Evolutionary conservation across 2,888 invertebrate species (phyloP).

Genomic region (Folsomia candida): DNA sequence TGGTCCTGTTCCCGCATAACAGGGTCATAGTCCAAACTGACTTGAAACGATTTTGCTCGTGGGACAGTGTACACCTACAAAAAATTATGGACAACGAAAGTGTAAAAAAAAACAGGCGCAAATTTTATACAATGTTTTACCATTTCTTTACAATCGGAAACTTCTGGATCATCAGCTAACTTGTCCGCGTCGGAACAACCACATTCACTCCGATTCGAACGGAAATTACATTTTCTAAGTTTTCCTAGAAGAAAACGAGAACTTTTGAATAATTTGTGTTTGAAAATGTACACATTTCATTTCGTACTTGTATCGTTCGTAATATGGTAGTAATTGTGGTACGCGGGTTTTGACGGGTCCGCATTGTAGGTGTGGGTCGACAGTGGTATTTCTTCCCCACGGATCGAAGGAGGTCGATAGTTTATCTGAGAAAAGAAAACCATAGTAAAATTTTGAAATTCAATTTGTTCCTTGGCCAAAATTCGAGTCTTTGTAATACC

Average conservation of each 20-base stretch:
- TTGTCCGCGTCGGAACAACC: constrained; percentile 30
- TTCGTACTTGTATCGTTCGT: constrained; percentile 26
- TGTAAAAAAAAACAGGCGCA: neutral
- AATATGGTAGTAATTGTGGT: constrained; percentile 26
- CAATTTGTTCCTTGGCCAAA: too few relatives aligned
- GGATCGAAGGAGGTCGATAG: constrained; percentile 41
- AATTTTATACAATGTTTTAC: constrained; percentile 13
- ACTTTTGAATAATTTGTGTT: neutral
- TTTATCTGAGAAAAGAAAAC: constrained; percentile 30
- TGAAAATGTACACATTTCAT: neutral
- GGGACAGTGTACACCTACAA: constrained; percentile 28
- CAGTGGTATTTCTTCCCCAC: constrained; percentile 37
- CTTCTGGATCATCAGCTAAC: constrained; percentile 32
- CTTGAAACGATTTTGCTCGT: constrained; percentile 16
- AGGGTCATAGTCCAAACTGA: constrained; percentile 29
- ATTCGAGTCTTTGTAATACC: neutral
- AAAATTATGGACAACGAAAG: neutral
- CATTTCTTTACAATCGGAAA: constrained; percentile 43
- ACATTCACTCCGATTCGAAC: constrained; percentile 22
- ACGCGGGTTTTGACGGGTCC: constrained; percentile 25
- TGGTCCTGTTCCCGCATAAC: constrained; percentile 38
- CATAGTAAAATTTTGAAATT: too few relatives aligned
- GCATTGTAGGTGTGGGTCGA: constrained; percentile 42
- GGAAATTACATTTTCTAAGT: constrained; percentile 25
- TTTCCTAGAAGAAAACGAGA: constrained; percentile 15